A percentile compares a stretch with the other conserved stretches of the same genome.
Conservation (phyloP, 2,113 vertebrate genomes). For the Cephalopholis sonnerati region DNA sequence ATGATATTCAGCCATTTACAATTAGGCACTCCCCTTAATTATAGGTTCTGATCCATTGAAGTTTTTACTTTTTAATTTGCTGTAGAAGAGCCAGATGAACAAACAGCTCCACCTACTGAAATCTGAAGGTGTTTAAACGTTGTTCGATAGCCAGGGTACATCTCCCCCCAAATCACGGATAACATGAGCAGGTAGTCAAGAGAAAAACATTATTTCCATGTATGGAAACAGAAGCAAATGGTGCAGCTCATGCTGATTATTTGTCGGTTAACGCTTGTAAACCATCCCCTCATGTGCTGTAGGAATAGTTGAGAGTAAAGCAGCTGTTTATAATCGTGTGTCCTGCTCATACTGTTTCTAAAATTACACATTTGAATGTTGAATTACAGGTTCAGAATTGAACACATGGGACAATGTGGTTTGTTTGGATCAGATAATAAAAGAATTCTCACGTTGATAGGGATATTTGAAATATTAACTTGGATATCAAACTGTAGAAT, state of each 20-base stretch:
- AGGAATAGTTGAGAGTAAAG: neutral
- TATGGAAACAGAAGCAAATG: neutral
- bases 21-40: neutral
- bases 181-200: neutral
- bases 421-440: neutral
- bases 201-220: neutral
- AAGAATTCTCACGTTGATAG: neutral
- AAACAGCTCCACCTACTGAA: neutral
- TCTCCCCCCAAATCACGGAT: too few species aligned
- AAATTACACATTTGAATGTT: constrained; percentile 5
- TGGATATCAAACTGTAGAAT: too few species aligned
- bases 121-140: neutral
- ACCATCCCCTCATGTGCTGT: neutral
- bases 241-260: neutral
- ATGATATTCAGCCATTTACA: neutral
- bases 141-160: neutral
- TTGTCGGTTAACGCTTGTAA: neutral
- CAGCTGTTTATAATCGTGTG: neutral
- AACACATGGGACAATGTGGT: neutral
- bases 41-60: neutral
- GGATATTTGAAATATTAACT: too few species aligned
- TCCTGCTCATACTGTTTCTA: neutral
- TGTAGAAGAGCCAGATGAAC: neutral
- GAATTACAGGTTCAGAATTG: neutral
- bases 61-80: neutral